Evolutionary conservation across 2,797 vertebrate species (phyloP).

Genomic region (Chelon labrosus): DNA sequence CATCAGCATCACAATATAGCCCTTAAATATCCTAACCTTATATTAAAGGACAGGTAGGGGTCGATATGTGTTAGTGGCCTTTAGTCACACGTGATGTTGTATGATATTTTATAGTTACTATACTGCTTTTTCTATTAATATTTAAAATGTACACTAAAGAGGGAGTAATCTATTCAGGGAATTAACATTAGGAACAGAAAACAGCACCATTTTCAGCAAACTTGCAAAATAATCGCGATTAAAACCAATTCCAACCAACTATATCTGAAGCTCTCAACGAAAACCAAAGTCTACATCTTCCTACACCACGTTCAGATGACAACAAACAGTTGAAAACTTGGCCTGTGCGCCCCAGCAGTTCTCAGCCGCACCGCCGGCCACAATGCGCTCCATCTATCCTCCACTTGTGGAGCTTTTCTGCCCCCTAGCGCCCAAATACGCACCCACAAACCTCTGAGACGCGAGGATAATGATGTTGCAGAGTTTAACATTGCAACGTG

Average conservation of each 20-base stretch:
- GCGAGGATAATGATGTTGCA: background rate
- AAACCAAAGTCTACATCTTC: background rate
- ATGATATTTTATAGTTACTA: background rate
- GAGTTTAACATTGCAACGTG: conserved; percentile 13
- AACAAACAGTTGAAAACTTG: conserved; percentile 28
- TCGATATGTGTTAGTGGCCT: background rate
- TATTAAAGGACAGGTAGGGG: background rate
- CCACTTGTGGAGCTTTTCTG: conserved; percentile 79
- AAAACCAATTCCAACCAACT: background rate
- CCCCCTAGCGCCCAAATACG: conserved; percentile 74
- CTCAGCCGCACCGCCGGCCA: background rate
- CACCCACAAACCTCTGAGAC: background rate
- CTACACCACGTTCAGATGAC: conserved; percentile 25
- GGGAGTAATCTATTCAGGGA: no score
- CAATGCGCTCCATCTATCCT: background rate
- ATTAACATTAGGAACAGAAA: background rate
- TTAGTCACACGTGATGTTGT: background rate
- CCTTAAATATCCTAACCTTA: no score
- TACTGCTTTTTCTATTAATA: no score
- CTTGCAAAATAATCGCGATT: background rate
- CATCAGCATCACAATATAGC: conserved; percentile 5
- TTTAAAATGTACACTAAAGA: background rate
- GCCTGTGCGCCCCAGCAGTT: conserved; percentile 26
- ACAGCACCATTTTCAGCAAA: background rate
- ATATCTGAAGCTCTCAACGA: background rate